phyloP scores from a whole-genome alignment of 2,888 invertebrate genomes.

The Antheraea assamensis region DNA sequence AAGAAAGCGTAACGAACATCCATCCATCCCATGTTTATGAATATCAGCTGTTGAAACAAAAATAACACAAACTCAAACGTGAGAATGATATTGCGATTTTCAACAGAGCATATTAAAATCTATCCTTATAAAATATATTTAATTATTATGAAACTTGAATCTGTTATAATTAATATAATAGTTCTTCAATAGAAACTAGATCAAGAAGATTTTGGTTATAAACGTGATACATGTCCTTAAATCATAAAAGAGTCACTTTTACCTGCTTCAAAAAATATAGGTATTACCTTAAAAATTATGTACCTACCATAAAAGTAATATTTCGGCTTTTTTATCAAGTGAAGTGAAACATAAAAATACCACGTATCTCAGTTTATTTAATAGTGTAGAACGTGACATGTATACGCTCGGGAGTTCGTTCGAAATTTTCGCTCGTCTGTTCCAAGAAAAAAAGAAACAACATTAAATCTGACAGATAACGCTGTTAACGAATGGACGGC shows the following conservation, averaged over 20 bases:
- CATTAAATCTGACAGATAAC: neutral
- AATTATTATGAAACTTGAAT: neutral
- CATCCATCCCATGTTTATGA: no score
- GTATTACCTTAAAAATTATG: constrained; percentile 2
- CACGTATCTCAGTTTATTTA: constrained; percentile 28
- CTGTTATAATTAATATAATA: neutral
- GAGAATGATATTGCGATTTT: neutral
- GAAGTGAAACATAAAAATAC: constrained; percentile 23
- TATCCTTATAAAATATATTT: neutral
- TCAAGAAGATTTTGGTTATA: neutral
- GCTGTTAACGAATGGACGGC: neutral
- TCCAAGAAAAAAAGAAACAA: constrained; percentile 4
- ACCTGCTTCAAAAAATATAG: neutral
- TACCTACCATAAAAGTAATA: constrained; percentile 1
- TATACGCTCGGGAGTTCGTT: constrained; percentile 23
- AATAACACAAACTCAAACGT: neutral
- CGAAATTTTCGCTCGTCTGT: constrained; percentile 21
- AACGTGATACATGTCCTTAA: neutral
- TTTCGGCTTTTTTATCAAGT: constrained; percentile 8
- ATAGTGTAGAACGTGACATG: constrained; percentile 30
- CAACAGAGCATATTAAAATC: neutral
- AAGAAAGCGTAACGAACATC: no score
- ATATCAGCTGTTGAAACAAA: neutral
- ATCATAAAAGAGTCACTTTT: neutral
- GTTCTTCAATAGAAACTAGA: neutral